These are phyloP conservation scores for Pinctada fucata DNA, from an alignment of 2,888 invertebrate species.

Conservation along the genomic window DNA sequence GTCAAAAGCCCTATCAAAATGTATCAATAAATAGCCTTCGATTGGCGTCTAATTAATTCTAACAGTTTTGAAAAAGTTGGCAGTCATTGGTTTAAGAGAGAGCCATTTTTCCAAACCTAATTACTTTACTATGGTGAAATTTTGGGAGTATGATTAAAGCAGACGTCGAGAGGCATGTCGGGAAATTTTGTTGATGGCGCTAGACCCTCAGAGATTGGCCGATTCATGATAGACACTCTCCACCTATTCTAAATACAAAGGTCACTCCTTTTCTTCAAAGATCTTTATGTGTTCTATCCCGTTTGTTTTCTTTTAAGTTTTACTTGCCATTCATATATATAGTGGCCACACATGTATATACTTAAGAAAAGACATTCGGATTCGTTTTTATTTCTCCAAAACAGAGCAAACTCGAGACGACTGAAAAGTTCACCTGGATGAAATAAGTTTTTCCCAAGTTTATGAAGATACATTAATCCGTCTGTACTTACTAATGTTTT, in stretches of 20 bases:
- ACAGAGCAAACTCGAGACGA: too few relatives aligned
- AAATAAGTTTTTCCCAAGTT: too few relatives aligned
- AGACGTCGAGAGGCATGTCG: conserved; percentile 37
- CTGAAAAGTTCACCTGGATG: too few relatives aligned
- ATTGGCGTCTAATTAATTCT: conserved; percentile 57
- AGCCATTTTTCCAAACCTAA: conserved; percentile 50
- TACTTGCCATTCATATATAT: neutral
- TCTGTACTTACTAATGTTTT: too few relatives aligned
- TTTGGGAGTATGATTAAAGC: conserved; percentile 44
- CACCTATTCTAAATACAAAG: conserved; percentile 23
- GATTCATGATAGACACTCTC: conserved; percentile 13
- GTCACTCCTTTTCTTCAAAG: conserved; percentile 1
- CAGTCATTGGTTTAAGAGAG: conserved; percentile 52
- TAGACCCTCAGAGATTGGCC: conserved; percentile 36
- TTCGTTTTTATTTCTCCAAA: neutral
- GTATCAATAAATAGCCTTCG: conserved; percentile 25
- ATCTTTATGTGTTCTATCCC: too few relatives aligned
- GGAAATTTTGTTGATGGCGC: conserved; percentile 28
- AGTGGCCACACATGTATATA: neutral
- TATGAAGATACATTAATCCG: too few relatives aligned
- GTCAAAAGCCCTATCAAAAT: conserved; percentile 22
- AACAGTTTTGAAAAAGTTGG: conserved; percentile 53
- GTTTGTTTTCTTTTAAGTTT: conserved; percentile 2
- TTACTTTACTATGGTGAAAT: conserved; percentile 42
- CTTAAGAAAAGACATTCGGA: neutral